These are phyloP conservation scores for Pachyseris speciosa DNA, from an alignment of 64 coral and sea anemone genomes.

Conservation along the genomic window DNA sequence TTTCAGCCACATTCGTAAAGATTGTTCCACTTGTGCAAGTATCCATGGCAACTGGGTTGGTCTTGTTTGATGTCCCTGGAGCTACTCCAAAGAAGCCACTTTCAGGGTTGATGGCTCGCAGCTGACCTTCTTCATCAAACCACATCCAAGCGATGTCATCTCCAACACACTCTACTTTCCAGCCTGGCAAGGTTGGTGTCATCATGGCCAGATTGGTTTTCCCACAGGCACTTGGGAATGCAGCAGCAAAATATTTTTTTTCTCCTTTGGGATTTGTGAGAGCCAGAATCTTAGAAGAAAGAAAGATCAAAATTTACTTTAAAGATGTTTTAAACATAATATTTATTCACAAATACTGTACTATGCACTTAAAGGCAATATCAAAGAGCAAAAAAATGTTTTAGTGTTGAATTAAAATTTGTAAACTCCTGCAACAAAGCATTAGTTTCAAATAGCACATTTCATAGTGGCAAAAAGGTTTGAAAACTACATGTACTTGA, in stretches of 20 bases:
- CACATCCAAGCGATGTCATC: conserved; percentile 98
- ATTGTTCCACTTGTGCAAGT: conserved; percentile 72
- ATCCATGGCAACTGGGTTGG: conserved; percentile 86
- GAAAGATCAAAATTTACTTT: conserved; percentile 27
- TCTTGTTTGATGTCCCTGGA: conserved; percentile 82
- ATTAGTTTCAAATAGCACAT: too few relatives aligned
- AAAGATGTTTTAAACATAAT: too few relatives aligned
- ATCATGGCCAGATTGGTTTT: conserved; percentile 96
- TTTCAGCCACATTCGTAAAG: conserved; percentile 87
- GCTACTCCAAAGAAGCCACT: conserved; percentile 94
- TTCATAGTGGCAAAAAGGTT: too few relatives aligned
- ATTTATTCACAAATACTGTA: too few relatives aligned
- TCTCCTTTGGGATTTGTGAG: conserved; percentile 84
- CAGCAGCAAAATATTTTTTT: conserved; percentile 88
- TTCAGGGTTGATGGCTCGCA: conserved; percentile 92
- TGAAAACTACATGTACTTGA: too few relatives aligned
- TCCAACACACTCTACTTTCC: conserved; percentile 94
- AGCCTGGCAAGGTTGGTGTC: conserved; percentile 83
- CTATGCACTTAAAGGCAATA: too few relatives aligned
- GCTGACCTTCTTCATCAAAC: conserved; percentile 85
- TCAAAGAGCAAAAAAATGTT: too few relatives aligned
- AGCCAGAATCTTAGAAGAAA: conserved; percentile 63
- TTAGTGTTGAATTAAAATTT: too few relatives aligned
- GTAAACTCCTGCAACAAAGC: too few relatives aligned
- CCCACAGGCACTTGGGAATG: conserved; percentile 93